Percentiles rank a stretch among this genome's conserved stretches.
phyloP scores from a whole-genome alignment of 2,797 vertebrate genomes.

The Crax fasciolata region DNA sequence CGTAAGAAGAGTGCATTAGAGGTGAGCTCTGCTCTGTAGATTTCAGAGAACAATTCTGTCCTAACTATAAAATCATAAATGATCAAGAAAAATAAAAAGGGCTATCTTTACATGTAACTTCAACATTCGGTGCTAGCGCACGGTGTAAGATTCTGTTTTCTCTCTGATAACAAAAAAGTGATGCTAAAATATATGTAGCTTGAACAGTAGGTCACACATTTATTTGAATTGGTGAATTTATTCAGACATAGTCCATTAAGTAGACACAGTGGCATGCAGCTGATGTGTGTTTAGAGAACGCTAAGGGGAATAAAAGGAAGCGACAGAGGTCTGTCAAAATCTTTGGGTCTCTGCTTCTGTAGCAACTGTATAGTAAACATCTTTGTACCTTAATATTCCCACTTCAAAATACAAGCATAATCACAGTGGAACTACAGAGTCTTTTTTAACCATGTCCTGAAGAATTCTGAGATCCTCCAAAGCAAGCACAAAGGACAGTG shows the following conservation, averaged over 20 bases:
- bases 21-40: conserved; percentile 1
- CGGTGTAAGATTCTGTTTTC: fast-evolving
- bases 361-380: background rate
- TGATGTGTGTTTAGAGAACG: background rate
- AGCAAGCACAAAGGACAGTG: background rate
- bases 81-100: background rate
- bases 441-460: background rate
- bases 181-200: background rate
- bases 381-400: background rate
- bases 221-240: background rate
- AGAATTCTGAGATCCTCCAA: background rate
- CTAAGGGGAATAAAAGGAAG: background rate
- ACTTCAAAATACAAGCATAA: background rate
- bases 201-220: background rate
- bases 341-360: background rate
- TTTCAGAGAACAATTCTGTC: background rate
- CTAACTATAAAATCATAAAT: background rate
- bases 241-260: background rate
- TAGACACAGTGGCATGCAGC: background rate
- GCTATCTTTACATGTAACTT: background rate
- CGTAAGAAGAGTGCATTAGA: background rate
- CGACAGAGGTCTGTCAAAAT: background rate
- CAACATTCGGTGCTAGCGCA: background rate
- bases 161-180: background rate
- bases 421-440: background rate